Conservation (phyloP, 2,888 invertebrate genomes). For the Noctua janthina region DNA sequence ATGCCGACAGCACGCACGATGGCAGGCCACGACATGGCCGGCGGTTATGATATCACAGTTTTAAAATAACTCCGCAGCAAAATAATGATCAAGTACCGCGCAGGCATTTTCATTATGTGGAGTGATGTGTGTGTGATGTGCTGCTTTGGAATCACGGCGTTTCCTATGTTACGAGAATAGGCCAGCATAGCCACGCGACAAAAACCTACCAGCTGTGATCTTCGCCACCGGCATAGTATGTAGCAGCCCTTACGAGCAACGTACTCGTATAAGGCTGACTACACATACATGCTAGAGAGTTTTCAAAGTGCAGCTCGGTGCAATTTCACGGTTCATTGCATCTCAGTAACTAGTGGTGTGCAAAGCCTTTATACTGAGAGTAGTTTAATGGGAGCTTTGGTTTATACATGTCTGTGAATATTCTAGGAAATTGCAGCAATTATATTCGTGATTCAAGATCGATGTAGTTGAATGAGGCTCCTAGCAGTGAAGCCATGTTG, state of each 20-base stretch:
- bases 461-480: not conserved
- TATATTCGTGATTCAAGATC: not conserved
- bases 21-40: not conserved
- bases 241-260: not conserved
- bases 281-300: conserved; percentile 45
- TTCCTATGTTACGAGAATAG: not conserved
- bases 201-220: not conserved
- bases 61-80: too few species aligned
- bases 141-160: not conserved
- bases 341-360: conserved; percentile 61
- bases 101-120: too few species aligned
- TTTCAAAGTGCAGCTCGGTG: conserved; percentile 63
- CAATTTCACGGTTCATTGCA: conserved; percentile 71
- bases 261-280: conserved; percentile 1
- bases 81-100: too few species aligned
- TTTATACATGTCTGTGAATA: conserved; percentile 1
- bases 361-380: conserved; percentile 33
- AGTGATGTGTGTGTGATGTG: too few species aligned
- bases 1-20: not conserved
- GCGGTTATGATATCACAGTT: too few species aligned
- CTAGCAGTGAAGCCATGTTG: too few species aligned
- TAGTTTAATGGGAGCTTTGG: conserved; percentile 17
- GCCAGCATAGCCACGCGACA: not conserved
- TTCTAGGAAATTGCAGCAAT: not conserved
- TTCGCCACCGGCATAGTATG: not conserved